phyloP scores from a whole-genome alignment of 2,113 vertebrate genomes.

The human (Homo sapiens) region GRCh38 chr1:180274501-180275000 shows the following conservation, averaged over 20 bases:
- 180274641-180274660: constrained; percentile 72
- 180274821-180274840: constrained; percentile 57
- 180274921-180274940: constrained; percentile 45
- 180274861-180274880: constrained; percentile 67
- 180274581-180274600: constrained; percentile 23
- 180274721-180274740: background rate
- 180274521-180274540: constrained; percentile 98
- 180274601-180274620: constrained; percentile 65
- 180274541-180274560: constrained; percentile 99
- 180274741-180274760: constrained; percentile 55
- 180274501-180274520: constrained; percentile 98
- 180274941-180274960: background rate
- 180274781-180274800: constrained; percentile 58
- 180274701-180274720: constrained; percentile 45
- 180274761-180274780: constrained; percentile 1
- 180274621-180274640: constrained; percentile 63
- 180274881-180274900: constrained; percentile 49
- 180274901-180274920: constrained; percentile 27
- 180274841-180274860: constrained; percentile 12
- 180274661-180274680: constrained; percentile 43
- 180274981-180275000: constrained; percentile 21
- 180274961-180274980: background rate
- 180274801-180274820: constrained; percentile 17
- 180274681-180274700: constrained; percentile 81
- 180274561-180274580: constrained; percentile 99